Evolutionary conservation across 1,140 invertebrate species (phyloP).

Genomic region (Drepana arcuata): DNA sequence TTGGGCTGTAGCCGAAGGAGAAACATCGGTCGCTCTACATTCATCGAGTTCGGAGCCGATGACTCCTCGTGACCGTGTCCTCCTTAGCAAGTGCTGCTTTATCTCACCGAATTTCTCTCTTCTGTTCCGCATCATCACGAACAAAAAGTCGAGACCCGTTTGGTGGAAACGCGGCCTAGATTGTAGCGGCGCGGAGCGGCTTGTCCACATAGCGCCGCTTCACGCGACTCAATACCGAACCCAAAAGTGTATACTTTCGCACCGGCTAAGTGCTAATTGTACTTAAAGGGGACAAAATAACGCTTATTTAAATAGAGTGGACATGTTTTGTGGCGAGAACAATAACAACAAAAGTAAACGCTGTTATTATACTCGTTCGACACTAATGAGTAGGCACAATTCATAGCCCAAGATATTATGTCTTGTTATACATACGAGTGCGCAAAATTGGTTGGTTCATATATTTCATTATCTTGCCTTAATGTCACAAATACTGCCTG

Average conservation of each 20-base stretch:
- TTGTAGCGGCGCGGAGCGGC: slow-evolving; percentile 21
- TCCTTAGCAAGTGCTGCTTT: slow-evolving; percentile 53
- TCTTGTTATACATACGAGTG: too few species aligned
- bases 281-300: slow-evolving; percentile 22
- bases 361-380: background rate
- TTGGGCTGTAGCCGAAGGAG: slow-evolving; percentile 38
- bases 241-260: slow-evolving; percentile 24
- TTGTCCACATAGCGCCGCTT: slow-evolving; percentile 24
- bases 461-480: too few species aligned
- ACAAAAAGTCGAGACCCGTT: slow-evolving; percentile 60
- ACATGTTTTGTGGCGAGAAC: slow-evolving; percentile 6
- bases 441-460: too few species aligned
- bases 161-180: slow-evolving; percentile 53
- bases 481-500: too few species aligned
- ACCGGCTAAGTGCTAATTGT: slow-evolving; percentile 25
- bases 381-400: background rate
- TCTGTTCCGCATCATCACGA: slow-evolving; percentile 58
- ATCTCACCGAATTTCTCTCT: slow-evolving; percentile 65
- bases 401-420: too few species aligned
- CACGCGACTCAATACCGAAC: slow-evolving; percentile 14
- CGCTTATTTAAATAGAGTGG: slow-evolving; percentile 17
- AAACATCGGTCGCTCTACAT: slow-evolving; percentile 59
- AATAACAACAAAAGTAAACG: slow-evolving; percentile 11
- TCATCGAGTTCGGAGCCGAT: slow-evolving; percentile 55
- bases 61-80: slow-evolving; percentile 64